Percentiles rank a stretch among this genome's conserved stretches.
phyloP scores from a whole-genome alignment of 2,888 invertebrate species.

The Sphinx pinastri region DNA sequence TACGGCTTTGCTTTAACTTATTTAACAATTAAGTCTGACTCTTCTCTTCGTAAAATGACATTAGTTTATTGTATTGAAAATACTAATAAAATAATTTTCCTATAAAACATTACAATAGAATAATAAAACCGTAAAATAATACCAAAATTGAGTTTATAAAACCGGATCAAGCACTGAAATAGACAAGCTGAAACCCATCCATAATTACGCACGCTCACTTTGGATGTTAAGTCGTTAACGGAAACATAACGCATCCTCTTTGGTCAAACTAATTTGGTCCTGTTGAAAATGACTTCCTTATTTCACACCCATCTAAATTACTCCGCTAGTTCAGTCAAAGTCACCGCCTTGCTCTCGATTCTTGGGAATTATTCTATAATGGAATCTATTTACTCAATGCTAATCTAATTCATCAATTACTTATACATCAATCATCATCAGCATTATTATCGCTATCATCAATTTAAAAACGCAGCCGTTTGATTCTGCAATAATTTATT shows the following conservation, averaged over 20 bases:
- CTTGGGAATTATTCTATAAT: background rate
- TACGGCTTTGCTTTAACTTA: background rate
- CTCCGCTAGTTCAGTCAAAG: conserved; percentile 33
- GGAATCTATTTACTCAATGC: background rate
- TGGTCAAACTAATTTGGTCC: conserved; percentile 62
- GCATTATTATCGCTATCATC: no score
- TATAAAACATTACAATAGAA: no score
- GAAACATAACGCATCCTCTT: conserved; percentile 65
- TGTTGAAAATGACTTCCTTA: conserved; percentile 66
- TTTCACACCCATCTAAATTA: conserved; percentile 40
- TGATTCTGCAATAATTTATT: no score
- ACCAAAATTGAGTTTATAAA: conserved; percentile 25
- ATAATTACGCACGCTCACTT: conserved; percentile 49
- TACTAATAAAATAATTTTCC: no score
- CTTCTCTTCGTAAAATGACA: background rate
- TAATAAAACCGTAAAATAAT: background rate
- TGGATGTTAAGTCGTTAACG: conserved; percentile 53
- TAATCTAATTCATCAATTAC: background rate
- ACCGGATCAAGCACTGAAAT: conserved; percentile 23
- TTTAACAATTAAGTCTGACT: background rate
- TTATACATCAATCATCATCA: no score
- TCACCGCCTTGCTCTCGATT: conserved; percentile 28
- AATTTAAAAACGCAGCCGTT: no score
- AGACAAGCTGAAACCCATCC: conserved; percentile 28
- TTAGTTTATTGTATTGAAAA: no score